Evolutionary conservation across 2,113 vertebrate species (phyloP).

Genomic region (Galeopterus variegatus): DNA sequence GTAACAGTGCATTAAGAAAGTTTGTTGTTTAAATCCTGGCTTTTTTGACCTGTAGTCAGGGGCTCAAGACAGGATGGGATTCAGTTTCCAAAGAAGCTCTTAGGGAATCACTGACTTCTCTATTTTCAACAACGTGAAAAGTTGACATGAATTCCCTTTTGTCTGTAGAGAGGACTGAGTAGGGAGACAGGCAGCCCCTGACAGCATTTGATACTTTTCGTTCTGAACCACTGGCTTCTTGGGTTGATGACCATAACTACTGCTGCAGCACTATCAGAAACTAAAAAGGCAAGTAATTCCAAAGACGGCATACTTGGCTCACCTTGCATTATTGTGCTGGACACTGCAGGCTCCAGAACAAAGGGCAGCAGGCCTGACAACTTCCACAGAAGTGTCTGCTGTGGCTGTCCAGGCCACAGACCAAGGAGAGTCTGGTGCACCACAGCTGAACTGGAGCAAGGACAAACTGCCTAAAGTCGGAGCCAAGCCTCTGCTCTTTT

Average conservation of each 20-base stretch:
- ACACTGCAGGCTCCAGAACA: not conserved
- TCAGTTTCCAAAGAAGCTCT: not conserved
- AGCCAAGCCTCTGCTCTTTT: conserved; percentile 56
- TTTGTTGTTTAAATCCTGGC: not conserved
- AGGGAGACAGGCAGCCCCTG: not conserved
- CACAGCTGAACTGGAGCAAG: not conserved
- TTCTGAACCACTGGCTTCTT: not conserved
- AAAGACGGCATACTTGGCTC: not conserved
- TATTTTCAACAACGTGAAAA: not conserved
- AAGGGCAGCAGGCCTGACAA: not conserved
- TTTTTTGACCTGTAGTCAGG: not conserved
- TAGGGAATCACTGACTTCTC: not conserved
- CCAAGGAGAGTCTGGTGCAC: not conserved
- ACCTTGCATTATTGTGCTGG: not conserved
- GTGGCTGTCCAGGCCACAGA: not conserved
- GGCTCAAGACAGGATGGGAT: not conserved
- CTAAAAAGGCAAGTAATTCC: not conserved
- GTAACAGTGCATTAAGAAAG: not conserved
- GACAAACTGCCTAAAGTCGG: not conserved
- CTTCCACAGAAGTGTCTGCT: not conserved
- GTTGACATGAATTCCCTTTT: not conserved
- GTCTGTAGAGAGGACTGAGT: not conserved
- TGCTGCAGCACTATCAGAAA: conserved; percentile 37
- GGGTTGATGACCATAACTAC: conserved; percentile 32
- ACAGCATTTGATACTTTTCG: conserved; percentile 27